These are phyloP conservation scores for Dreissena polymorpha DNA, from an alignment of 1,140 invertebrate species.

Conservation along the genomic window DNA sequence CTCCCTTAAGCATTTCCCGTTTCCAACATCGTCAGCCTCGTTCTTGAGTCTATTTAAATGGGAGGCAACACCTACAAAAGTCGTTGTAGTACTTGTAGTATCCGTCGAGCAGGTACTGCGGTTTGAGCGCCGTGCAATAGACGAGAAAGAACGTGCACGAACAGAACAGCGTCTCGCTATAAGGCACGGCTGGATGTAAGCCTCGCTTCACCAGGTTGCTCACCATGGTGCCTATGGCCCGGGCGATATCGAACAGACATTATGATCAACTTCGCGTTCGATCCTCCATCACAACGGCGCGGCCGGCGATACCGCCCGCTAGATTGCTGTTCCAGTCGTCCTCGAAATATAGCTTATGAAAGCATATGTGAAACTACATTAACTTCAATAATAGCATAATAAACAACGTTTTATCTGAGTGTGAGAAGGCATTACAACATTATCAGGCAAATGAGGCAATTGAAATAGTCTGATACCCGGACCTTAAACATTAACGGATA, in stretches of 20 bases:
- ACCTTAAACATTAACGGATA: too few relatives aligned
- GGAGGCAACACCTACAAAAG: too few relatives aligned
- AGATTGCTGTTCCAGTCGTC: conserved; percentile 72
- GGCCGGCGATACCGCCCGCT: conserved; percentile 69
- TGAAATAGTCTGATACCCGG: too few relatives aligned
- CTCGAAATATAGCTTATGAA: conserved; percentile 56
- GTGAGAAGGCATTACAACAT: too few relatives aligned
- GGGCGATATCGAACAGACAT: conserved; percentile 67
- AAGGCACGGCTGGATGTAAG: conserved; percentile 60
- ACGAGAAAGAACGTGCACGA: conserved; percentile 65
- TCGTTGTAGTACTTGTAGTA: conserved; percentile 73
- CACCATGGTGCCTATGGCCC: conserved; percentile 69
- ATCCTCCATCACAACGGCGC: conserved; percentile 65
- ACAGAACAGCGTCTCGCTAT: conserved; percentile 70
- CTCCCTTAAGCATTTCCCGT: too few relatives aligned
- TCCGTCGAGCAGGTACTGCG: conserved; percentile 64
- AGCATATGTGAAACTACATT: too few relatives aligned
- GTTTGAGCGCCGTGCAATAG: conserved; percentile 65
- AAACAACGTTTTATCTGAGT: too few relatives aligned
- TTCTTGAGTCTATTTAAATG: too few relatives aligned
- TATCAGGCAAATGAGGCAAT: too few relatives aligned
- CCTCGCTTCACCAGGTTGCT: conserved; percentile 66
- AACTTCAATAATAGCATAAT: too few relatives aligned
- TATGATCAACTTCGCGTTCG: conserved; percentile 60
- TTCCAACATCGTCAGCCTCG: too few relatives aligned